phyloP scores from a whole-genome alignment of 2,888 invertebrate genomes.

The Macropis europaea region DNA sequence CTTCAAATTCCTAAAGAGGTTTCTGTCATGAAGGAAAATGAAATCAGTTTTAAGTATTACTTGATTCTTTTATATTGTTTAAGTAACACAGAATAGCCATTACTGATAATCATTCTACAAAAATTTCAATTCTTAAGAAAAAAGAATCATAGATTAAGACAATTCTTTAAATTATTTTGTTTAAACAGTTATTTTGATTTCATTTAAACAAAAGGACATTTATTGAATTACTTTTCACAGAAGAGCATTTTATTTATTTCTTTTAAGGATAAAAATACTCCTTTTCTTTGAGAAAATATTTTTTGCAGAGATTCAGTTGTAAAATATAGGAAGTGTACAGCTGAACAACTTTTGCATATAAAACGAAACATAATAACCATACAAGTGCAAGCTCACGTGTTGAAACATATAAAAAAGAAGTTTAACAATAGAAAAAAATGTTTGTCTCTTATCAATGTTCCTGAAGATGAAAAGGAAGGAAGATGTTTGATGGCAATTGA shows the following conservation, averaged over 20 bases:
- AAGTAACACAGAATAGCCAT: no score
- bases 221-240: background rate
- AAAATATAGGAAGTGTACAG: constrained; percentile 17
- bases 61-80: background rate
- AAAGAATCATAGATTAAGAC: background rate
- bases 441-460: constrained; percentile 22
- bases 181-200: no score
- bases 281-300: background rate
- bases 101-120: no score
- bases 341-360: background rate
- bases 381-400: constrained; percentile 58
- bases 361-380: constrained; percentile 39
- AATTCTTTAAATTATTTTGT: background rate
- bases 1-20: constrained; percentile 38
- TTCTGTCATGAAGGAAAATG: constrained; percentile 33
- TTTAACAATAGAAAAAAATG: constrained; percentile 23
- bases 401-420: constrained; percentile 47
- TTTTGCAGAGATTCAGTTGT: constrained; percentile 13
- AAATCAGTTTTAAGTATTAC: constrained; percentile 46
- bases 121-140: no score
- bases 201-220: no score
- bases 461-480: constrained; percentile 17
- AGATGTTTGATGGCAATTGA: constrained; percentile 12
- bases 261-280: no score
- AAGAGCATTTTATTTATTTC: no score